Evolutionary conservation across 2,113 vertebrate genomes (phyloP).

Genomic region (Ptychochromis oligacanthus): DNA sequence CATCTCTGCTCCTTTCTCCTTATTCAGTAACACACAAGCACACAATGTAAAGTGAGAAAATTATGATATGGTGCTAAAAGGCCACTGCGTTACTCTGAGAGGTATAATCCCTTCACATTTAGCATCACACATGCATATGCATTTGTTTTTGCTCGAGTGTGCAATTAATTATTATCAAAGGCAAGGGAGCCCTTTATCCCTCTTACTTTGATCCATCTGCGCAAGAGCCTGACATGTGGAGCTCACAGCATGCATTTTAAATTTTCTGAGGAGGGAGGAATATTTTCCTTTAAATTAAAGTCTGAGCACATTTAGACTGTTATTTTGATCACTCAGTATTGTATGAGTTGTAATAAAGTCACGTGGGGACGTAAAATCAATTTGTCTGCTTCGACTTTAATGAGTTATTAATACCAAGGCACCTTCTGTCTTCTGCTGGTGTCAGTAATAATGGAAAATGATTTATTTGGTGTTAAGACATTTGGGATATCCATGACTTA

Average conservation of each 20-base stretch:
- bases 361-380: constrained; percentile 6
- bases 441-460: constrained; percentile 18
- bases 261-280: not conserved
- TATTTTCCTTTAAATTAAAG: not conserved
- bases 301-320: constrained; percentile 10
- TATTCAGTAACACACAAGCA: not conserved
- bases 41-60: not conserved
- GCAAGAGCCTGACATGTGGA: constrained; percentile 20
- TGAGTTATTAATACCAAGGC: constrained; percentile 22
- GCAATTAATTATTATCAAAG: constrained; percentile 60
- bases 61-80: not conserved
- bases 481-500: constrained; percentile 19
- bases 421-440: constrained; percentile 27
- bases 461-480: constrained; percentile 37
- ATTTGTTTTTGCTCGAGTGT: constrained; percentile 43
- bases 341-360: not conserved
- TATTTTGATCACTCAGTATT: constrained; percentile 9
- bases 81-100: not conserved
- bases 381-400: constrained; percentile 30
- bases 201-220: constrained; percentile 48
- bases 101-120: constrained; percentile 20
- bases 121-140: not conserved
- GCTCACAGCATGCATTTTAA: constrained; percentile 28
- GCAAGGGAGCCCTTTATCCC: constrained; percentile 39
- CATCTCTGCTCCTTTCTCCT: not conserved